Base-by-base conservation (phyloP, 53 echinoderm and acorn worm genomes). In the Temnopleurus reevesii region DNA sequence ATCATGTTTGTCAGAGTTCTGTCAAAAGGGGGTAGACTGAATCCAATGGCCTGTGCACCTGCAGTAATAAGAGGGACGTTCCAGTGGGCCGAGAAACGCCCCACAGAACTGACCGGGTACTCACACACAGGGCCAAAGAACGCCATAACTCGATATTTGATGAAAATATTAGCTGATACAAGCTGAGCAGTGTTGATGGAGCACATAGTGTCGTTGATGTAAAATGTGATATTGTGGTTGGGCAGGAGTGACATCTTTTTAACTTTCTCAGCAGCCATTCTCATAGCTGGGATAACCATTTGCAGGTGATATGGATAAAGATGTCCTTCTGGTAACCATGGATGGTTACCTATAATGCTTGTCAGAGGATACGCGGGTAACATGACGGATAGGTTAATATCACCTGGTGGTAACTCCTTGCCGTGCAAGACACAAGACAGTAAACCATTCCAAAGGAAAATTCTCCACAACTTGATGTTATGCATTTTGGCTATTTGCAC, bases 71-170 rank as follows among this genome's bases (percentile, higher is more conserved):
- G 53, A 28, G 97, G 97, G n/a, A 93, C 86, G 53, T 91, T 65
- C 97, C 95, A 95, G 81, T 95, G 92, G 31, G 90, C 86, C 27
- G 89, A 28, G 29, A 97, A 90, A 55, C 93, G 89, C 1, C 85
- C 93, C 2, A 91, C 91, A 15, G 97, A 92, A 24, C 93, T 90
- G 9, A 66, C 89, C 4, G 97, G 88, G 58, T 89, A 97, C 76
- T 95, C 92, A 44, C 95, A 95, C 7, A 90, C 95, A 12, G 97
- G 97, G 5, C 97, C 97, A 34, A 97, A 89, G 76, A 89, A 93
- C 13, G 89, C 93, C 64, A 95, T 95, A 19, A 91, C 93, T 8
- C 85, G 43, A 12, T 89, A 55, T 5, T 95, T 53, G n/a, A 82
- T 76, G 55, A 77, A 65, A 1, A 95, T 89, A 53, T 95, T 92